Conservation (phyloP, 2,888 invertebrate species). For the Resseliella maxima region DNA sequence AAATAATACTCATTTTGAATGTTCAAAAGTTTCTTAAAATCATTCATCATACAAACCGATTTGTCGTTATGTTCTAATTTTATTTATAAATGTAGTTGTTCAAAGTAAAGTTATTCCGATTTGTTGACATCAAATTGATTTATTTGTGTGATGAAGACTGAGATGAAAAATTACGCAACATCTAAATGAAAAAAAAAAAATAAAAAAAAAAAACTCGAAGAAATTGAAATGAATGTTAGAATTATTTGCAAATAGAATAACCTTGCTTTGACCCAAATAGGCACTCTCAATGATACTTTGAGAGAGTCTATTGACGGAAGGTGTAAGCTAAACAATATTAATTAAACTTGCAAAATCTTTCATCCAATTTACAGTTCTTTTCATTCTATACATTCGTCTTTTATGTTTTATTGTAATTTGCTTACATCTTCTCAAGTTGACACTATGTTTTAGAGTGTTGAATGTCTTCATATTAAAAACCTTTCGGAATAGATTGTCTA, state of each 20-base stretch:
- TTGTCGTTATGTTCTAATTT: background rate
- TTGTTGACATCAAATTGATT: too few relatives aligned
- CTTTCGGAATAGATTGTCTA: constrained; percentile 21
- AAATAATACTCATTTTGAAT: too few relatives aligned
- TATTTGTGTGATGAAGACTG: too few relatives aligned
- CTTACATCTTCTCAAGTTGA: background rate
- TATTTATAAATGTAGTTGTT: background rate
- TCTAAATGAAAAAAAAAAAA: too few relatives aligned
- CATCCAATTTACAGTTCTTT: background rate
- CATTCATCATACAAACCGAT: background rate
- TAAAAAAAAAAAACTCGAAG: too few relatives aligned
- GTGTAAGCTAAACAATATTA: background rate
- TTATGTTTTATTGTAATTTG: background rate
- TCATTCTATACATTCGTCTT: background rate
- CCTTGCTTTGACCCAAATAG: background rate
- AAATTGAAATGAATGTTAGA: too few relatives aligned
- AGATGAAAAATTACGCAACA: too few relatives aligned
- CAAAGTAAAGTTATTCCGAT: background rate
- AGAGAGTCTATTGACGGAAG: background rate
- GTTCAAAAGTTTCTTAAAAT: too few relatives aligned
- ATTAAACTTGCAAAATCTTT: background rate
- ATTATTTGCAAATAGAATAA: background rate
- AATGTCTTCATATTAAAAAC: background rate
- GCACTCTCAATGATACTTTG: too few relatives aligned
- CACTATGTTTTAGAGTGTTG: background rate